phyloP scores from a whole-genome alignment of 2,113 vertebrate species.

The Microcebus griseorufus region DNA sequence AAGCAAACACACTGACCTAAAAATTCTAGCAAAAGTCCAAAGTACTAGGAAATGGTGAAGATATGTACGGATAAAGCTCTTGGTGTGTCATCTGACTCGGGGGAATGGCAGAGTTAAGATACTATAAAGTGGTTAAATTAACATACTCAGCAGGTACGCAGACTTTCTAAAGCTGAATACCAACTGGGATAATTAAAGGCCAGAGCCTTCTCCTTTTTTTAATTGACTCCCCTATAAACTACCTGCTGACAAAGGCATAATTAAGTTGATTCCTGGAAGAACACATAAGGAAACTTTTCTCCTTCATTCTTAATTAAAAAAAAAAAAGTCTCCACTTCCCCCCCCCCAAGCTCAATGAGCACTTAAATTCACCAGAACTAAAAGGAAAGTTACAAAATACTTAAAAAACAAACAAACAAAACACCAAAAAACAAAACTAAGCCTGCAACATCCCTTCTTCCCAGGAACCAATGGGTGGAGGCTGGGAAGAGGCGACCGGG shows the following conservation, averaged over 20 bases:
- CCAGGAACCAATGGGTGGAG: background rate
- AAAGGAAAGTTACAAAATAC: slow-evolving; percentile 39
- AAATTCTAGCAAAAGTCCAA: background rate
- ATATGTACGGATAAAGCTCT: background rate
- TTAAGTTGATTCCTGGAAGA: slow-evolving; percentile 64
- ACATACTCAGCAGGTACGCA: slow-evolving; percentile 55
- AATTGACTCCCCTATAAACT: slow-evolving; percentile 71
- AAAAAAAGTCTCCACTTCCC: background rate
- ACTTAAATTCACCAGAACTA: slow-evolving; percentile 29
- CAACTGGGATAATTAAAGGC: slow-evolving; percentile 82
- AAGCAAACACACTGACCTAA: background rate
- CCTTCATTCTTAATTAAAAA: slow-evolving; percentile 18
- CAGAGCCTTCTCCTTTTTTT: slow-evolving; percentile 56
- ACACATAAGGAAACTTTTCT: slow-evolving; percentile 19
- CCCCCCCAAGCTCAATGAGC: background rate
- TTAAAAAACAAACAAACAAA: background rate
- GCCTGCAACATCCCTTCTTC: background rate
- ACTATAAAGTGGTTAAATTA: slow-evolving; percentile 56
- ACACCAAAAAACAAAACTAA: background rate
- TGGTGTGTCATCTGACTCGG: background rate
- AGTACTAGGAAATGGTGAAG: background rate
- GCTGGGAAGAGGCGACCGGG: background rate
- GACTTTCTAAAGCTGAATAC: slow-evolving; percentile 60
- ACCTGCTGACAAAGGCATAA: slow-evolving; percentile 80
- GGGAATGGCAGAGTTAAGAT: background rate